These are phyloP conservation scores for Coracias cyanogaster DNA, from an alignment of 2,797 vertebrate genomes.

Conservation along the genomic window DNA sequence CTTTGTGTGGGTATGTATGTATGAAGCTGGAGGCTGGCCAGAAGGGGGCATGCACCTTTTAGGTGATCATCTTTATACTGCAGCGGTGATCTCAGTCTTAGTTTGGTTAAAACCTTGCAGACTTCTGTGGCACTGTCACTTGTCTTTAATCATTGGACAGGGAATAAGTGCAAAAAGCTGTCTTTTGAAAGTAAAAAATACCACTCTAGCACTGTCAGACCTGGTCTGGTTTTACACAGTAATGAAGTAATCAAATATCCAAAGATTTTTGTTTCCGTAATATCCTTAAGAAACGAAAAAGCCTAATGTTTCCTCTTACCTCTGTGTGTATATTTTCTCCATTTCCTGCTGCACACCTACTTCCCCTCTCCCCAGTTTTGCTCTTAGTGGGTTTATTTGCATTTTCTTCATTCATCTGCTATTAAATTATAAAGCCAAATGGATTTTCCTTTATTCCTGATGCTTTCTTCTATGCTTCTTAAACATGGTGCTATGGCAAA, in stretches of 20 bases:
- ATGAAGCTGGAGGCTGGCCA: not conserved
- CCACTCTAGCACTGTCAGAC: not conserved
- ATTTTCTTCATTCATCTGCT: not conserved
- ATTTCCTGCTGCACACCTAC: not conserved
- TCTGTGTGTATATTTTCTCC: not conserved
- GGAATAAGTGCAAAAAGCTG: not conserved
- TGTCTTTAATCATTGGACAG: not conserved
- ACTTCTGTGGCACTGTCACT: not conserved
- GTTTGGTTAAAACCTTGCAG: not conserved
- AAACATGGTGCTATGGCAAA: not conserved
- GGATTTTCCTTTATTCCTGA: not conserved
- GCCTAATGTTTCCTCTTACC: not conserved
- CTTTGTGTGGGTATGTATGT: fast-evolving
- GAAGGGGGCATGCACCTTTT: not conserved
- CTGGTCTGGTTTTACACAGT: not conserved
- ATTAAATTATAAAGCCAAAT: not conserved
- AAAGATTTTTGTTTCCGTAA: not conserved
- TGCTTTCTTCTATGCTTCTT: not conserved
- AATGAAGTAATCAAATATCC: not conserved
- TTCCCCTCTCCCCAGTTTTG: not conserved
- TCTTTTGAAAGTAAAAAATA: not conserved
- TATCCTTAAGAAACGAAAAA: not conserved
- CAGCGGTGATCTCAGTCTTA: not conserved
- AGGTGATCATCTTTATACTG: not conserved
- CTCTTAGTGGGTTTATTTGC: not conserved